Percentiles rank a stretch among this genome's conserved stretches.
Evolutionary conservation across 2,888 invertebrate species (phyloP).

Genomic region (Carpatolechia fugitivella): DNA sequence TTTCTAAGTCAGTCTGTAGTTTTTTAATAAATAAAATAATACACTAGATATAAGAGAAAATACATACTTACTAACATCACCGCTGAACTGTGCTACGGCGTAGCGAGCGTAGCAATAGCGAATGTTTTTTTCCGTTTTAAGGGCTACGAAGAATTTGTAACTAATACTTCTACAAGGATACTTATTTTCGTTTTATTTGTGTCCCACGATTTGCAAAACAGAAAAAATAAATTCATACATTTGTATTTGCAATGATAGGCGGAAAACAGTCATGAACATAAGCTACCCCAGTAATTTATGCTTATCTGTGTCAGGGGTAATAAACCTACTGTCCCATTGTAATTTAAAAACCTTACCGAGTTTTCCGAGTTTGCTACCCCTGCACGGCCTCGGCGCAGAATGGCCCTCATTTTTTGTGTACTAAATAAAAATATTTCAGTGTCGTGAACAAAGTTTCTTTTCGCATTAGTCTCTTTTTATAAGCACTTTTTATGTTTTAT

Average conservation of each 20-base stretch:
- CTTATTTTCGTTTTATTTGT: too few relatives aligned
- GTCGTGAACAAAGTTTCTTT: conserved; percentile 32
- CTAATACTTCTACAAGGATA: too few relatives aligned
- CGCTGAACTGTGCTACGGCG: too few relatives aligned
- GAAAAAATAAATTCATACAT: not conserved
- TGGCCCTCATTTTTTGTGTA: conserved; percentile 42
- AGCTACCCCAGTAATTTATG: conserved; percentile 13
- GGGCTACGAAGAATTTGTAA: too few relatives aligned
- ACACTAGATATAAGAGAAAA: too few relatives aligned
- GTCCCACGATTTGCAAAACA: too few relatives aligned
- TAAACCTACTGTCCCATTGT: conserved; percentile 19
- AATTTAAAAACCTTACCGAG: conserved; percentile 23
- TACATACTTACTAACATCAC: too few relatives aligned
- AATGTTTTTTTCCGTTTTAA: too few relatives aligned
- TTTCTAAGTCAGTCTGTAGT: too few relatives aligned
- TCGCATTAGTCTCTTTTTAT: conserved; percentile 31
- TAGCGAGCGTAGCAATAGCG: too few relatives aligned
- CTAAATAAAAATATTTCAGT: conserved; percentile 37
- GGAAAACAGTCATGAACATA: conserved; percentile 2
- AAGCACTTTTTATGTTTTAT: conserved; percentile 30
- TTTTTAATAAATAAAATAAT: too few relatives aligned
- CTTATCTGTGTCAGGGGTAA: conserved; percentile 17
- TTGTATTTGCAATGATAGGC: conserved; percentile 3
- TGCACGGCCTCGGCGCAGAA: conserved; percentile 26
- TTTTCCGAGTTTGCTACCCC: conserved; percentile 19